Evolutionary conservation across 2,888 invertebrate species (phyloP), one percentile per base, ranked within the genome.

Genomic region (Plagiodera versicolora): DNA sequence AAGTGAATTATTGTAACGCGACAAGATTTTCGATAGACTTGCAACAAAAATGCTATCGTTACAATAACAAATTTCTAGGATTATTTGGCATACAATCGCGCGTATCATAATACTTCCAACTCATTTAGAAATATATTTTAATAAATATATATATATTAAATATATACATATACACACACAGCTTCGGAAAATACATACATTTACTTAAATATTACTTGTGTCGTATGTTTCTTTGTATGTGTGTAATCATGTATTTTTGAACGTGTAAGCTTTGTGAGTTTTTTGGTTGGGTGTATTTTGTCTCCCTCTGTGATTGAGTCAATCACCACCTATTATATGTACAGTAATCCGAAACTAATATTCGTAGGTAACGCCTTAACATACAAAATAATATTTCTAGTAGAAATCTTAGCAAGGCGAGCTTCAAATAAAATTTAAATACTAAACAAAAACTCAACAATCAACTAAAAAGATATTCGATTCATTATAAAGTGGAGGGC

Each of bases 131-230:
- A 75, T 75, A 74, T 74, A 70, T 77, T n/a, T n/a, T n/a, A n/a
- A n/a, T n/a, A n/a, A n/a, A n/a, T n/a, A n/a, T n/a, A n/a, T n/a
- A n/a, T n/a, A n/a, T n/a, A n/a, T n/a, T n/a, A n/a, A n/a, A n/a
- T n/a, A n/a, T n/a, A n/a, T n/a, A n/a, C n/a, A n/a, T n/a, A 75
- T 75, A 76, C 73, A 77, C 75, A 77, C 76, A 77, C 75, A 78
- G 77, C 78, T 77, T 78, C 77, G 75, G 80, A 80, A 80, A 79
- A 80, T 79, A 80, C 79, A 78, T 78, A 79, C 78, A 79, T 78
- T 78, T 79, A 76, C 75, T 75, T 76, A 74, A n/a, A 70, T 64
- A 63, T 71, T 71, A 67, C 66, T 72, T 73, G 70, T 70, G 72
- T 73, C 70, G 70, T 67, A 68, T 70, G 70, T 67, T 62, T 63